These are phyloP conservation scores for Drymonia ruficornis DNA, from an alignment of 2,888 invertebrate species.

Conservation along the genomic window DNA sequence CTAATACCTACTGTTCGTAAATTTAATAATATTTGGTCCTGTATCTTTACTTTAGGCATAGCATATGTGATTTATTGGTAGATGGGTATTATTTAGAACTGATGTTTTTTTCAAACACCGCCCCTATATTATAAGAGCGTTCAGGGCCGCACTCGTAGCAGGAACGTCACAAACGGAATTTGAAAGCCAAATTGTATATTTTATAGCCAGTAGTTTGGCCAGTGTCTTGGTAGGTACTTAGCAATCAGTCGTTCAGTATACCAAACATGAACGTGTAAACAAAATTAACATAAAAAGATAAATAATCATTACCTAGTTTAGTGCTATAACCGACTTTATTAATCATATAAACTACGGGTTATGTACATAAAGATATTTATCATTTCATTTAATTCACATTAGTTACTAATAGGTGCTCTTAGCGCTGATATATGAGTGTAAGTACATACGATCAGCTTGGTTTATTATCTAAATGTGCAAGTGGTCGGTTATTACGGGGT, in stretches of 20 bases:
- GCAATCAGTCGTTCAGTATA: neutral
- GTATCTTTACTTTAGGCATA: too few species aligned
- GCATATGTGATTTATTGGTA: too few species aligned
- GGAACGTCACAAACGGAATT: neutral
- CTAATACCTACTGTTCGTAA: too few species aligned
- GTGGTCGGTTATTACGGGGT: constrained; percentile 57
- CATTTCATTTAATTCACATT: constrained; percentile 14
- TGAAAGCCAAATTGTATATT: neutral
- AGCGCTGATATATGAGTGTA: neutral
- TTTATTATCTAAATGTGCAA: constrained; percentile 64
- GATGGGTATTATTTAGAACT: too few species aligned
- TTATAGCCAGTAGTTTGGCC: neutral
- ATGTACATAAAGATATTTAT: constrained; percentile 19
- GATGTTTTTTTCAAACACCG: too few species aligned
- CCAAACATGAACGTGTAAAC: neutral
- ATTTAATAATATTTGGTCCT: too few species aligned
- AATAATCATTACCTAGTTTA: neutral
- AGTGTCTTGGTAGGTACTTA: neutral
- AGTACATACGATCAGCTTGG: constrained; percentile 24
- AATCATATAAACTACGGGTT: constrained; percentile 23
- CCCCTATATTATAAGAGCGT: too few species aligned
- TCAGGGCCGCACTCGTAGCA: too few species aligned
- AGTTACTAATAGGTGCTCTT: constrained; percentile 9
- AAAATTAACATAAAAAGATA: neutral
- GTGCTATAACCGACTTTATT: constrained; percentile 10